A percentile compares a stretch with the other conserved stretches of the same genome.
Conservation (phyloP, 1,140 invertebrate species). For the Limonius californicus region DNA sequence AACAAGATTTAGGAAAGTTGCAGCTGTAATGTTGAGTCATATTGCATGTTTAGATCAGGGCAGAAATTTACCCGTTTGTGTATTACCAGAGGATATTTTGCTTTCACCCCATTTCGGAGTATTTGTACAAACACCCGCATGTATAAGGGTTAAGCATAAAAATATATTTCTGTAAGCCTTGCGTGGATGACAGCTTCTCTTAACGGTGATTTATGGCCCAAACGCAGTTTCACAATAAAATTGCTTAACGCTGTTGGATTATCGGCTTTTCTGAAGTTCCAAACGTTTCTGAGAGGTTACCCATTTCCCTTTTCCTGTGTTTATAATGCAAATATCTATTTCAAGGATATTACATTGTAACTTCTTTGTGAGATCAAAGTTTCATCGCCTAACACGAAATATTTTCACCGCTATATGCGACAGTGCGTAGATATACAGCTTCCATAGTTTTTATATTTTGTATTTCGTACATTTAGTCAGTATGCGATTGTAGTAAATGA, state of each 20-base stretch:
- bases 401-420: too few species aligned
- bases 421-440: too few species aligned
- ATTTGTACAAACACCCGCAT: slow-evolving; percentile 5
- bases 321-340: too few species aligned
- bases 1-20: neutral
- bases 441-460: too few species aligned
- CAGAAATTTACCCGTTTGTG: neutral
- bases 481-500: too few species aligned
- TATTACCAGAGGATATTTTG: too few species aligned
- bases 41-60: slow-evolving; percentile 5
- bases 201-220: neutral
- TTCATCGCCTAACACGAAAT: too few species aligned
- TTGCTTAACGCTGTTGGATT: neutral
- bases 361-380: too few species aligned
- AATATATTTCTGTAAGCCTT: neutral
- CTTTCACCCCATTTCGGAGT: slow-evolving; percentile 1
- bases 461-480: too few species aligned
- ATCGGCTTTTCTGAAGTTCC: neutral
- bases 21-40: slow-evolving; percentile 4
- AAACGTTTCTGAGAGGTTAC: neutral
- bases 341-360: too few species aligned
- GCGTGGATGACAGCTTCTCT: neutral
- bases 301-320: neutral
- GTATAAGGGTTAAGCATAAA: neutral
- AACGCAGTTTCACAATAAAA: too few species aligned